Evolutionary conservation across 2,888 invertebrate genomes (phyloP).

Genomic region (Osmoderma eremita): DNA sequence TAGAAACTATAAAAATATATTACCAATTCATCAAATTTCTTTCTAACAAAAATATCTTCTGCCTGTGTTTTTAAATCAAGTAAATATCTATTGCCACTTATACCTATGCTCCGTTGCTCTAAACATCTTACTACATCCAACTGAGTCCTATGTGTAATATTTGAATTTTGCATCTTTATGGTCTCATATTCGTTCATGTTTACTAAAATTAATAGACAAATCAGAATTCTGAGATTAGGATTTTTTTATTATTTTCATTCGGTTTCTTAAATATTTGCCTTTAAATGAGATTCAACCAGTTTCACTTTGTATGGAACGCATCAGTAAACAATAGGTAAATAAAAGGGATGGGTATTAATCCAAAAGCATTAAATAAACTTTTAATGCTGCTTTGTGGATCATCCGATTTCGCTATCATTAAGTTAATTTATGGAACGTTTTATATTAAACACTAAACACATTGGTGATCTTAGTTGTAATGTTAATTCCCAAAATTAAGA

Average conservation of each 20-base stretch:
- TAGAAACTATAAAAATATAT: slow-evolving; percentile 42
- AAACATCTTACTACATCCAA: slow-evolving; percentile 53
- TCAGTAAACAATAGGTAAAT: slow-evolving; percentile 42
- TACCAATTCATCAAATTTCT: slow-evolving; percentile 71
- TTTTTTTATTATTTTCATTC: neutral
- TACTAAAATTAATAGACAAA: neutral
- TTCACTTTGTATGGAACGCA: slow-evolving; percentile 1
- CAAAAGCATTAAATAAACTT: slow-evolving; percentile 13
- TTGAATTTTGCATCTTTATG: slow-evolving; percentile 13
- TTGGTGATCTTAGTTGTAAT: no score
- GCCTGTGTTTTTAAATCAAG: slow-evolving; percentile 59
- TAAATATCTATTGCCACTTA: slow-evolving; percentile 21
- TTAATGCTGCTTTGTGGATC: slow-evolving; percentile 12
- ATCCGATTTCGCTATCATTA: slow-evolving; percentile 8
- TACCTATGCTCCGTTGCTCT: slow-evolving; percentile 52
- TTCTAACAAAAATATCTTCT: slow-evolving; percentile 73
- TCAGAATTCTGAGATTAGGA: neutral
- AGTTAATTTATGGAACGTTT: neutral
- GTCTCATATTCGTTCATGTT: neutral
- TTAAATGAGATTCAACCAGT: neutral
- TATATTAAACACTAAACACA: neutral
- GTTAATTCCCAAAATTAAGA: no score
- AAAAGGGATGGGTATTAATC: slow-evolving; percentile 48
- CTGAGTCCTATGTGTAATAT: slow-evolving; percentile 30
- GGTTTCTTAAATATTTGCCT: neutral